These are phyloP conservation scores for Dunckerocampus dactyliophorus DNA, from an alignment of 2,113 vertebrate genomes.

Conservation along the genomic window DNA sequence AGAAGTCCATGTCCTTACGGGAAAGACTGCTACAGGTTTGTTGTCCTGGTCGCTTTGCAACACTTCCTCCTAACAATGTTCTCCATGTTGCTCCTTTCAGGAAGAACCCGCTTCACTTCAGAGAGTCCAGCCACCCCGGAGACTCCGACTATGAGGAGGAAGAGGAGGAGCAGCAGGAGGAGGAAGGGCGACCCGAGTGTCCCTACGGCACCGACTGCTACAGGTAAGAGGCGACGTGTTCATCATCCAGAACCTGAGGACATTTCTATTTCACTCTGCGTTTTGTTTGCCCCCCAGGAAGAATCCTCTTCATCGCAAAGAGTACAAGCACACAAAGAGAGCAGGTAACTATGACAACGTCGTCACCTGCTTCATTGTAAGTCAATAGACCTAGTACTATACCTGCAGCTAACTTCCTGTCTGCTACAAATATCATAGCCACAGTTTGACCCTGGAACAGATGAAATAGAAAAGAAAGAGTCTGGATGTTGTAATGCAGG, in stretches of 20 bases:
- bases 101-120: slow-evolving; percentile 74
- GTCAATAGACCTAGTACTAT: too few relatives aligned
- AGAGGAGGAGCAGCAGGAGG: slow-evolving; percentile 38
- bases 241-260: background rate
- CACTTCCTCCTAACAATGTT: background rate
- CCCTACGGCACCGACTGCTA: slow-evolving; percentile 73
- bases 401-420: too few relatives aligned
- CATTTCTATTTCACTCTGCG: background rate
- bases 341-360: slow-evolving; percentile 42
- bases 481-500: too few relatives aligned
- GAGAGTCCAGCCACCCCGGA: slow-evolving; percentile 71
- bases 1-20: slow-evolving; percentile 67
- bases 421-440: too few relatives aligned
- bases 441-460: too few relatives aligned
- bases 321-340: slow-evolving; percentile 67
- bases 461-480: too few relatives aligned
- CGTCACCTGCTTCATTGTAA: too few relatives aligned
- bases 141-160: slow-evolving; percentile 62
- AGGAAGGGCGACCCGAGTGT: slow-evolving; percentile 59
- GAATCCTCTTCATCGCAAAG: slow-evolving; percentile 72
- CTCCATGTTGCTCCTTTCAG: slow-evolving; percentile 29
- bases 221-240: slow-evolving; percentile 49
- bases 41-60: background rate
- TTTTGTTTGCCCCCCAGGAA: slow-evolving; percentile 50
- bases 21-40: slow-evolving; percentile 73